These are phyloP conservation scores for Syritta pipiens DNA, from an alignment of 2,888 invertebrate genomes.

Conservation along the genomic window DNA sequence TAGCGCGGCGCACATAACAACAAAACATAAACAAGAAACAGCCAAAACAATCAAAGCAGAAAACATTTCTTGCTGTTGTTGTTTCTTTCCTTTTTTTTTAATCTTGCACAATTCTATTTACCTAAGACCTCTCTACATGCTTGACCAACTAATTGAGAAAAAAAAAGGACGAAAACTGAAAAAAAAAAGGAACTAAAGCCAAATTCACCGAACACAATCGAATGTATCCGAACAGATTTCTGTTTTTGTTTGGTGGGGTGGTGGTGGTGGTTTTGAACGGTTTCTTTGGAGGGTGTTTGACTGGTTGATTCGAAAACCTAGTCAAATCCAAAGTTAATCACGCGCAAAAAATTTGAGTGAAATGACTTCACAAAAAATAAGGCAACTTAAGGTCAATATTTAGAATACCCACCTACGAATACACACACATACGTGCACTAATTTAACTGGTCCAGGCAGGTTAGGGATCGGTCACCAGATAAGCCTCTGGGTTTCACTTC, in stretches of 20 bases:
- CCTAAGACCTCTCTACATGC: slow-evolving; percentile 41
- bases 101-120: slow-evolving; percentile 49
- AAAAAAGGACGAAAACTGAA: not conserved
- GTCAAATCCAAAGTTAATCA: slow-evolving; percentile 24
- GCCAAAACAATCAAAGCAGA: slow-evolving; percentile 33
- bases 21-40: slow-evolving; percentile 2
- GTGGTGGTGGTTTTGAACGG: not conserved
- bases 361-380: slow-evolving; percentile 57
- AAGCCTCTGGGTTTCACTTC: no score
- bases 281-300: no score
- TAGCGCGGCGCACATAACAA: not conserved
- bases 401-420: no score
- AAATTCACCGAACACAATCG: slow-evolving; percentile 33
- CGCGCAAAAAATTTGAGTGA: slow-evolving; percentile 40
- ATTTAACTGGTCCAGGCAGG: no score
- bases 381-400: not conserved
- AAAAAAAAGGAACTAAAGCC: slow-evolving; percentile 9
- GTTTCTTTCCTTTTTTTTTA: slow-evolving; percentile 4
- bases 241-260: not conserved
- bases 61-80: not conserved
- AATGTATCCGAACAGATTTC: slow-evolving; percentile 33
- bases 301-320: slow-evolving; percentile 8
- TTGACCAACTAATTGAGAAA: slow-evolving; percentile 19
- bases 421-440: no score
- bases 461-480: no score